Percentiles rank a stretch among this genome's conserved stretches.
These are phyloP conservation scores for Cyphomyrus plagiostoma DNA, from an alignment of 2,113 vertebrate species.

Conservation along the genomic window DNA sequence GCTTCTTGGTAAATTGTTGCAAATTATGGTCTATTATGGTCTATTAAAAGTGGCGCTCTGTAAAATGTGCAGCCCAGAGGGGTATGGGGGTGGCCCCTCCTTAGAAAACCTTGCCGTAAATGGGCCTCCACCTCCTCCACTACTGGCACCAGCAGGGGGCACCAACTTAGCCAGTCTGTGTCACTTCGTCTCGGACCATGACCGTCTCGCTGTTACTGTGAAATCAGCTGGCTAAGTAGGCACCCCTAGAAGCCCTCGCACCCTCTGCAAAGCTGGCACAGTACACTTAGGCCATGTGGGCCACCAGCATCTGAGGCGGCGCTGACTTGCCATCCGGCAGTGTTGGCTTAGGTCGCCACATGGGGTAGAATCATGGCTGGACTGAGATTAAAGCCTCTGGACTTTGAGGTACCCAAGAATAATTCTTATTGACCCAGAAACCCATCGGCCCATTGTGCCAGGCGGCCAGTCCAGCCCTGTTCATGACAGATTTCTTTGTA, in stretches of 20 bases:
- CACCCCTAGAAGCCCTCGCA: neutral
- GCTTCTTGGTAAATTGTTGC: neutral
- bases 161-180: neutral
- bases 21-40: neutral
- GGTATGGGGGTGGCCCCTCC: neutral
- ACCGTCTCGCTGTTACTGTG: neutral
- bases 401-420: neutral
- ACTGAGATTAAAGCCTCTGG: neutral
- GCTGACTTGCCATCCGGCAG: neutral
- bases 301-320: neutral
- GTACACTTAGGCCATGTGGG: neutral
- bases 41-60: neutral
- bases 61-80: neutral
- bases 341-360: neutral
- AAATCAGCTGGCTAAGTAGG: neutral
- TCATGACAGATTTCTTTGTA: neutral
- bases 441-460: neutral
- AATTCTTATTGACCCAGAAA: neutral
- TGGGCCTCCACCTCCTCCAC: neutral
- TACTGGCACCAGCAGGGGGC: neutral
- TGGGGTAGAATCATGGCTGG: neutral
- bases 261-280: neutral
- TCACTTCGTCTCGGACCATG: neutral
- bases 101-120: neutral
- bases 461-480: neutral